Percentiles rank a stretch among this genome's conserved stretches.
These are phyloP conservation scores for Nanorana parkeri DNA, from an alignment of 2,113 vertebrate species.

Conservation along the genomic window DNA sequence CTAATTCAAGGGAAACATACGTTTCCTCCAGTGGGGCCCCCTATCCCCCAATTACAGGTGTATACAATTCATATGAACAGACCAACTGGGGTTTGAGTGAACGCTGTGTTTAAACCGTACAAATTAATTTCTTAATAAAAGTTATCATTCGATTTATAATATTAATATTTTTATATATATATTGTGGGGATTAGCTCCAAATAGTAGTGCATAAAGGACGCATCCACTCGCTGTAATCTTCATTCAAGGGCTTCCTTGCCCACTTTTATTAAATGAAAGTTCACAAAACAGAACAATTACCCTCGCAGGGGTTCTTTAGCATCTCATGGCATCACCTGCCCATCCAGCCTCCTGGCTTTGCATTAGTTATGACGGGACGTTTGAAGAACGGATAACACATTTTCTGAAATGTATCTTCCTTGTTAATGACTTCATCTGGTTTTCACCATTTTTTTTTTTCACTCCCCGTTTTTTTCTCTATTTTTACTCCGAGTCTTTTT, in stretches of 20 bases:
- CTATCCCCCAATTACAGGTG: not conserved
- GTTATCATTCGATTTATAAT: not conserved
- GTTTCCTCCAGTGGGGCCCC: not conserved
- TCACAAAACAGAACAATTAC: no score
- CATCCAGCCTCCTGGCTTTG: no score
- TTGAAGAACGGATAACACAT: conserved; percentile 11
- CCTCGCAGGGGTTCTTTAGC: no score
- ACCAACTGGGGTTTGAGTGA: not conserved
- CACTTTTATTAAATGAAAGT: no score
- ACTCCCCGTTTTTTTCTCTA: not conserved
- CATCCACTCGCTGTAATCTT: no score
- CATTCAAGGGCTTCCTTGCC: no score
- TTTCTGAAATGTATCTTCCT: conserved; percentile 53
- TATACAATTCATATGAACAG: not conserved
- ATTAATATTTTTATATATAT: not conserved
- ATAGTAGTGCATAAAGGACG: no score
- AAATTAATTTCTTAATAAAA: conserved; percentile 13
- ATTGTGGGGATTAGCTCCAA: no score
- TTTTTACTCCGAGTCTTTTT: conserved; percentile 62
- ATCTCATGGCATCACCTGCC: no score
- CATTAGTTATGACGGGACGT: conserved; percentile 4
- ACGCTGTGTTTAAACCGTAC: not conserved
- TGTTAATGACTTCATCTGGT: conserved; percentile 38
- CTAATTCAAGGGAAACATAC: not conserved
- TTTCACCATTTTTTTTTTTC: not conserved